These are phyloP conservation scores for Cochlearius cochlearius DNA, from an alignment of 2,113 vertebrate genomes.

Conservation along the genomic window DNA sequence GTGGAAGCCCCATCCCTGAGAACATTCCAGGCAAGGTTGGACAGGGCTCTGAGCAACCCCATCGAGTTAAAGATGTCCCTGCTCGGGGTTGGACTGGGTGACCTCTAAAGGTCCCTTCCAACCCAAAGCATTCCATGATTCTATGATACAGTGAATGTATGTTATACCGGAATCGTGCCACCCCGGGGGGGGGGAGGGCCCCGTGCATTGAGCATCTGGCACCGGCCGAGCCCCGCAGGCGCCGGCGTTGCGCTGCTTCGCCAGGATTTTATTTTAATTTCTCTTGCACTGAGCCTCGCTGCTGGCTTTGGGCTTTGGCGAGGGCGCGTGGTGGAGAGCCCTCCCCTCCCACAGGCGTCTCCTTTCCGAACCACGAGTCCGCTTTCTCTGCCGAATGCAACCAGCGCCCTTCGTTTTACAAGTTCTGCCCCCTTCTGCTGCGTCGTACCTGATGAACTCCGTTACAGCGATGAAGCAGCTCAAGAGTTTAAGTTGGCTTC, in stretches of 20 bases:
- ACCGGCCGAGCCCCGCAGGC: accelerated
- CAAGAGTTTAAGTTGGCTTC: not conserved
- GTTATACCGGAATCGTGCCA: not conserved
- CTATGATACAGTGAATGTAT: not conserved
- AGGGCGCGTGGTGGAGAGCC: not conserved
- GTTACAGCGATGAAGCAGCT: not conserved
- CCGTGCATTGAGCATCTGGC: no score
- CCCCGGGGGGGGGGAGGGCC: no score
- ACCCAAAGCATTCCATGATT: no score
- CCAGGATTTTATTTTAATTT: not conserved
- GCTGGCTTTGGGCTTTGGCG: not conserved
- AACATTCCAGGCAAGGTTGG: no score
- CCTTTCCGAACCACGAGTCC: not conserved
- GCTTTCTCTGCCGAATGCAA: not conserved
- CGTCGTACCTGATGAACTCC: not conserved
- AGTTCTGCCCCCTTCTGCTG: not conserved
- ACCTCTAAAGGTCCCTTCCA: no score
- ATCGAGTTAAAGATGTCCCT: no score
- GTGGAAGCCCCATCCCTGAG: no score
- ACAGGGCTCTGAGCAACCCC: no score
- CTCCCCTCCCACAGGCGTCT: not conserved
- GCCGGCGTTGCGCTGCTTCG: not conserved
- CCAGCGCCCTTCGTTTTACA: not conserved
- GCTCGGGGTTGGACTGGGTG: no score
- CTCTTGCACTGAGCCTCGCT: not conserved